These are phyloP conservation scores for Pipra filicauda DNA, from an alignment of 2,113 vertebrate species.

Conservation along the genomic window DNA sequence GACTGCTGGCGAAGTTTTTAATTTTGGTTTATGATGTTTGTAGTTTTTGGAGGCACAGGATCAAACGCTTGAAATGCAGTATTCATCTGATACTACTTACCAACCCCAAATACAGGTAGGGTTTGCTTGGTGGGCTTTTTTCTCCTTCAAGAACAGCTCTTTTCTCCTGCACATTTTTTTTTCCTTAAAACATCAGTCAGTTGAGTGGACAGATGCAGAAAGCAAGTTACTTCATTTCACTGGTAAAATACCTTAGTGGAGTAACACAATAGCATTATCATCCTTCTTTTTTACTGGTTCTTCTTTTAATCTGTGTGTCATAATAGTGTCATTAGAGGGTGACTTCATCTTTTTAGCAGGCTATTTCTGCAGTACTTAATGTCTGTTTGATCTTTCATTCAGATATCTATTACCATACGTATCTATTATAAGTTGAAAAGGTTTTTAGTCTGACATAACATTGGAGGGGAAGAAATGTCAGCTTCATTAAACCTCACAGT, in stretches of 20 bases:
- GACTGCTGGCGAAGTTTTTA: conserved; percentile 72
- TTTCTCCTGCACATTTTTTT: not conserved
- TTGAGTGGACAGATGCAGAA: conserved; percentile 4
- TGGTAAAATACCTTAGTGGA: conserved; percentile 45
- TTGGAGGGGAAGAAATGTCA: conserved; percentile 47
- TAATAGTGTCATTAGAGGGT: conserved; percentile 67
- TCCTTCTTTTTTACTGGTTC: conserved; percentile 53
- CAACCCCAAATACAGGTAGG: conserved; percentile 47
- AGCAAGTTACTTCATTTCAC: conserved; percentile 43
- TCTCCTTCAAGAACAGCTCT: not conserved
- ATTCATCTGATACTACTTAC: conserved; percentile 60
- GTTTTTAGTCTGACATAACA: conserved; percentile 65
- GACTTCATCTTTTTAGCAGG: conserved; percentile 68
- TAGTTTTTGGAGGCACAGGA: conserved; percentile 75
- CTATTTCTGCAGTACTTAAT: conserved; percentile 60
- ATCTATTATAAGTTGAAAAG: conserved; percentile 65
- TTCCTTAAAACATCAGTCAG: not conserved
- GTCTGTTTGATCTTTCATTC: conserved; percentile 66
- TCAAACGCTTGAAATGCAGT: conserved; percentile 65
- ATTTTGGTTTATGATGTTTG: conserved; percentile 71
- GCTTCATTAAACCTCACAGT: conserved; percentile 50
- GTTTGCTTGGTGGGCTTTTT: conserved; percentile 53
- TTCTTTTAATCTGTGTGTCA: conserved; percentile 69
- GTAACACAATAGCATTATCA: conserved; percentile 52
- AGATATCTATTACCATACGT: conserved; percentile 48